Base-by-base conservation (phyloP, 2,888 invertebrate species). In the Ormyrus thymus region DNA sequence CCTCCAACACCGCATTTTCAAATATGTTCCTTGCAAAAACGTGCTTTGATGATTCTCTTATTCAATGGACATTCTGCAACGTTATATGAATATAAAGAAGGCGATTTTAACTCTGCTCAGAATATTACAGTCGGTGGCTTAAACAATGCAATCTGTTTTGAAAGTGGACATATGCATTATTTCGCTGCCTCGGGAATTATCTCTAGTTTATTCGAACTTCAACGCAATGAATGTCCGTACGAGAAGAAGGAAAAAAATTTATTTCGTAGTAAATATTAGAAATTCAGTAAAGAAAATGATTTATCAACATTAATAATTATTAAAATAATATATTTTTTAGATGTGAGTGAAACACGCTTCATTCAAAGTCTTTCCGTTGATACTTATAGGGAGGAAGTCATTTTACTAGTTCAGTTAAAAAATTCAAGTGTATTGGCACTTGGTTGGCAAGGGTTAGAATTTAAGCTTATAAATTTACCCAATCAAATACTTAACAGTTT, bases 331-430 rank as follows among this genome's bases (percentile, higher is more conserved):
- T 8, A 29, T 64, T 53, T 13, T 80, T 62, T 73, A 89, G 88
- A 83, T 59, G 58, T 84, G 10, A 79, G 82, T 7, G 84, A 87
- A 48, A 80, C 85, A 51, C 15, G 78, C 3, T 87, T 85, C 85
- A 76, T 86, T 7, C 74, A 78, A 69, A 81, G 81, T 73, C 81
- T 92, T 55, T 89, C 89, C 1, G 76, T 91, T 0, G 84, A 88
- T 71, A 91, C 89, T 3, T 91, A 91, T 78, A 87, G 91, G 71
- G 89, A 91, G 79, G 91, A 92, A 74, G 87, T 90, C 1, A 82
- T 92, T 64, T 80, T 92, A 59, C 80, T 92, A 7, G 85, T 90
- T 3, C 91, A 92, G 84, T 86, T 85, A 13, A 82, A 82, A 81
- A 87, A 88, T 77, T 82, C 71, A 0, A 84, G 85, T 0, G 78